Evolutionary conservation across 2,888 invertebrate genomes (phyloP), one percentile per base, ranked within the genome.

Genomic region (Mythimna vitellina): DNA sequence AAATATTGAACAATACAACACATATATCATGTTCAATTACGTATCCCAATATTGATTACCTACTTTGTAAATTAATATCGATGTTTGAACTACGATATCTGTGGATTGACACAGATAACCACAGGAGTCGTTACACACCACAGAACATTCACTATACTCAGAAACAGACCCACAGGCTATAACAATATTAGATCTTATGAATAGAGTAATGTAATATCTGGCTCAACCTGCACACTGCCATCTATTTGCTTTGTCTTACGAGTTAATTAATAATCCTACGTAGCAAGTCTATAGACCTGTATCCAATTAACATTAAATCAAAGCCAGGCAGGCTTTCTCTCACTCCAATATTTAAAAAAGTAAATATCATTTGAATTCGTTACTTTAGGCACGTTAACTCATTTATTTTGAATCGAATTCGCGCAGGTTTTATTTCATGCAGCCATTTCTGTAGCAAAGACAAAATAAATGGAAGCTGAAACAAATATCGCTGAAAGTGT

Each of bases 211-310:
- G 32, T 70, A 73, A 72, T 79, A 73, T 72, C 65, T 70, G 38
- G 58, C 54, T 72, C 29, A 53, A 65, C 57, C 53, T 49, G 68
- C 56, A 62, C 38, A 69, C 54, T 58, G 51, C 14, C 29, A 58
- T 68, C 32, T 67, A 73, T 78, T 71, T 73, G 74, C 79, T 78
- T 81, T 70, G 71, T 81, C 70, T 60, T 68, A 29, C 25, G 35
- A 81, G 73, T 81, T 84, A 81, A 84, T 84, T 82, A 70, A 70
- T 53, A 66, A 78, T 66, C 56, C 17, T 68, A 73, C 56, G 70
- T 63, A 42, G 51, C 61, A 32, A 56, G 32, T 35, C 51, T 32
- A 46, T n/a, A 71, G 6, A 56, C 42, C n/a, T 61, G 65, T 63
- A 57, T 66, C 17, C 66, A 49, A 66, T 71, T 69, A 61, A 35